A percentile compares a stretch with the other conserved stretches of the same genome.
These are phyloP conservation scores for Sander lucioperca DNA, from an alignment of 2,113 vertebrate genomes.

Conservation along the genomic window DNA sequence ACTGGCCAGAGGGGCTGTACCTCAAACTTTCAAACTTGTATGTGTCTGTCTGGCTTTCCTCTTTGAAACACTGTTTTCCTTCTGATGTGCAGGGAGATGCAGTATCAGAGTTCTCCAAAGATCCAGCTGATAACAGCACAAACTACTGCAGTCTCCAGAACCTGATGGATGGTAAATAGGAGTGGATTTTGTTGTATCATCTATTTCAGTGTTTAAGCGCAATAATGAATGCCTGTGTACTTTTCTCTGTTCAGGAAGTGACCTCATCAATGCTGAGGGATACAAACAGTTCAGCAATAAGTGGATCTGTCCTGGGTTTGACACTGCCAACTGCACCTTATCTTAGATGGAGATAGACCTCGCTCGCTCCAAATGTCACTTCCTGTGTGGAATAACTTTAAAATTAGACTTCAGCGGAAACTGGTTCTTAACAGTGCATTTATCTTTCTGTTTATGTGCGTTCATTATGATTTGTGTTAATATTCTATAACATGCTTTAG, in stretches of 20 bases:
- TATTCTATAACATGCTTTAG: background rate
- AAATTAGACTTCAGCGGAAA: background rate
- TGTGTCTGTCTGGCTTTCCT: background rate
- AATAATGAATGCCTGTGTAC: background rate
- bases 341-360: background rate
- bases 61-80: background rate
- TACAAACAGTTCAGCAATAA: conserved; percentile 77
- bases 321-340: conserved; percentile 56
- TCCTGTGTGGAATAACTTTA: background rate
- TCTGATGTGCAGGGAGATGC: conserved; percentile 56
- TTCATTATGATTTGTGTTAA: background rate
- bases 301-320: conserved; percentile 72
- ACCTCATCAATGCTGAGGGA: conserved; percentile 51
- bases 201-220: background rate
- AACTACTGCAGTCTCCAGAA: conserved; percentile 77
- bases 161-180: conserved; percentile 60
- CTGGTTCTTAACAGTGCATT: background rate
- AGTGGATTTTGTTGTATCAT: too few relatives aligned
- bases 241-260: conserved; percentile 55
- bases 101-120: conserved; percentile 25
- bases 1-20: background rate
- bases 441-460: background rate
- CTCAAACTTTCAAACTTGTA: too few relatives aligned
- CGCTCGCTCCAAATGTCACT: background rate
- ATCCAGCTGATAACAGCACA: conserved; percentile 52